Evolutionary conservation across 2,888 invertebrate genomes (phyloP), one percentile per base, ranked within the genome.

Genomic region (Papilio protenor): DNA sequence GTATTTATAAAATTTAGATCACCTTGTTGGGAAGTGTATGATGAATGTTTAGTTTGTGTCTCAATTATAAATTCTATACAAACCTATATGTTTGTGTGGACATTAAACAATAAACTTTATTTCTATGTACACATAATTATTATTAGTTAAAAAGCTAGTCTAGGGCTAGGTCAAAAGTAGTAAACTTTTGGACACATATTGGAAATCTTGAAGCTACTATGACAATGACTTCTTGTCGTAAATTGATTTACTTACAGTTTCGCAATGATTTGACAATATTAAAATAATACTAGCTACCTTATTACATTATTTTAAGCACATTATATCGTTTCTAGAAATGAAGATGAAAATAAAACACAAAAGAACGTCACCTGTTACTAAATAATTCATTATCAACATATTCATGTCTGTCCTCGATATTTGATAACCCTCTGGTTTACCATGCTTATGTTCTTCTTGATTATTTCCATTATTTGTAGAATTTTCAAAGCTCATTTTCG

Each of bases 341-440:
- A 3, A 16, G 12, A 74, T 49, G 52, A 45, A 33, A 45, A 27
- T 40, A 74, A 55, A 75, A 64, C 71, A 78, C 77, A 70, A 59
- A 64, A 81, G 74, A 78, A 75, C 71, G 57, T 78, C 75, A 98
- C 98, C 99, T 94, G 98, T 99, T 66, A 99, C 98, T 86, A 99
- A 96, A 93, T 99, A 99, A 94, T 99, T 99, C 99, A 99, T 99
- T 83, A 99, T 98, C 81, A 99, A 95, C 91, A 98, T 98, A 92
- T 99, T 99, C 98, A 99, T 99, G 85, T 98, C 98, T 64, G 97
- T 96, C 84, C 98, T 96, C 77, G 98, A 98, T 84, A 98, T 97
- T 85, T 98, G 98, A 82, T 97, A 95, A 81, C 96, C 96, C 87
- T 97, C 97, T 18, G 97, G 92, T 87, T 96, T 96, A 80, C 96